phyloP scores from a whole-genome alignment of 2,888 invertebrate genomes.

The Psococerastis gibbosa region DNA sequence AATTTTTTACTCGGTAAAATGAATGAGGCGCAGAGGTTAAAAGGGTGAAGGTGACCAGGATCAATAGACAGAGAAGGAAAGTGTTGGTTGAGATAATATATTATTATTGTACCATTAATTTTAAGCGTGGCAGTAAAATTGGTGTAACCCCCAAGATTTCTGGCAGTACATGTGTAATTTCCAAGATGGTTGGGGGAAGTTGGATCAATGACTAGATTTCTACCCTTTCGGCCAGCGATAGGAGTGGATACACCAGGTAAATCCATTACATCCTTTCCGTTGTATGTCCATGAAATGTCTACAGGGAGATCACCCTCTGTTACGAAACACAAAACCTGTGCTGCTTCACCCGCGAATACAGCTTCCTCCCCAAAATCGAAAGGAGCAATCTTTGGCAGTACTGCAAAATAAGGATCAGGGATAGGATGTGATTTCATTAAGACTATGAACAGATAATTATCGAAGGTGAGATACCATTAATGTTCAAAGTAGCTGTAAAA shows the following conservation, averaged over 20 bases:
- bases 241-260: slow-evolving; percentile 29
- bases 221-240: slow-evolving; percentile 28
- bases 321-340: slow-evolving; percentile 23
- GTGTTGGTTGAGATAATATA: not conserved
- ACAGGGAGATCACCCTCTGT: slow-evolving; percentile 23
- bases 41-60: not conserved
- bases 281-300: slow-evolving; percentile 21
- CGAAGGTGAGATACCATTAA: slow-evolving; percentile 38
- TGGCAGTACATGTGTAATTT: slow-evolving; percentile 35
- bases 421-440: slow-evolving; percentile 5
- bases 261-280: slow-evolving; percentile 18
- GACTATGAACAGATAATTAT: not conserved
- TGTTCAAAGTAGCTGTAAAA: slow-evolving; percentile 41
- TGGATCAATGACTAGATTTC: slow-evolving; percentile 31
- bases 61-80: slow-evolving; percentile 1
- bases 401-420: slow-evolving; percentile 30
- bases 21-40: too few species aligned
- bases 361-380: slow-evolving; percentile 19
- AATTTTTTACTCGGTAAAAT: too few species aligned
- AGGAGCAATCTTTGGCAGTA: slow-evolving; percentile 54
- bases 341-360: slow-evolving; percentile 19
- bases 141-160: slow-evolving; percentile 34
- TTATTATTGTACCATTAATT: slow-evolving; percentile 36
- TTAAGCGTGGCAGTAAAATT: slow-evolving; percentile 31
- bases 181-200: slow-evolving; percentile 37